Evolutionary conservation across 1,140 invertebrate species (phyloP).

Genomic region (Drosophila mayri): DNA sequence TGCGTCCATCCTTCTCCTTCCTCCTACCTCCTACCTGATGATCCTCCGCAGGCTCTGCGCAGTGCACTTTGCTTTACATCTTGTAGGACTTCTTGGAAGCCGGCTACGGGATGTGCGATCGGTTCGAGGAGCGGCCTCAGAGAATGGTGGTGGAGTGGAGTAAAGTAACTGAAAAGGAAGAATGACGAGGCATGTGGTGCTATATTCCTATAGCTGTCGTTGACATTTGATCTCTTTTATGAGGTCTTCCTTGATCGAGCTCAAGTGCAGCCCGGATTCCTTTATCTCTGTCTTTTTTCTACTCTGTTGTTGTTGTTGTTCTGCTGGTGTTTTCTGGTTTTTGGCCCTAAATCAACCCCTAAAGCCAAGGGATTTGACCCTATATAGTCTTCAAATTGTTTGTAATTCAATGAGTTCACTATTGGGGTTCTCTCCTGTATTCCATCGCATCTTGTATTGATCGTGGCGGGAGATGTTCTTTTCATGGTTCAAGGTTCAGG

Average conservation of each 20-base stretch:
- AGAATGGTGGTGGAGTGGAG: slow-evolving; percentile 25
- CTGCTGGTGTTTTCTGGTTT: slow-evolving; percentile 16
- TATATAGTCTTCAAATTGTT: slow-evolving; percentile 35
- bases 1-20: slow-evolving; percentile 50
- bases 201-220: slow-evolving; percentile 38
- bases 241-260: slow-evolving; percentile 60
- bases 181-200: slow-evolving; percentile 54
- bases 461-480: slow-evolving; percentile 24
- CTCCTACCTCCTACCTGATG: slow-evolving; percentile 34
- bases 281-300: slow-evolving; percentile 18
- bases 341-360: slow-evolving; percentile 52
- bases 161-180: slow-evolving; percentile 38
- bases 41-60: slow-evolving; percentile 37
- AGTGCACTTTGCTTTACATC: slow-evolving; percentile 78
- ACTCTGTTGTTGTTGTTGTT: slow-evolving; percentile 1
- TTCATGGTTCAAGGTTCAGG: slow-evolving; percentile 6
- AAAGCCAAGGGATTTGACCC: slow-evolving; percentile 54
- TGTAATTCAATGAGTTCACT: slow-evolving; percentile 51
- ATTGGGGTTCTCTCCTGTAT: slow-evolving; percentile 13
- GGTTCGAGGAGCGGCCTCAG: slow-evolving; percentile 16
- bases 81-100: slow-evolving; percentile 76
- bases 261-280: slow-evolving; percentile 48
- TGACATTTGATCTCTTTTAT: slow-evolving; percentile 84
- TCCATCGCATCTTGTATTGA: slow-evolving; percentile 23
- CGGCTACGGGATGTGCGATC: slow-evolving; percentile 5